phyloP scores from a whole-genome alignment of 2,113 vertebrate genomes.

The Tricholaema leucomelas region DNA sequence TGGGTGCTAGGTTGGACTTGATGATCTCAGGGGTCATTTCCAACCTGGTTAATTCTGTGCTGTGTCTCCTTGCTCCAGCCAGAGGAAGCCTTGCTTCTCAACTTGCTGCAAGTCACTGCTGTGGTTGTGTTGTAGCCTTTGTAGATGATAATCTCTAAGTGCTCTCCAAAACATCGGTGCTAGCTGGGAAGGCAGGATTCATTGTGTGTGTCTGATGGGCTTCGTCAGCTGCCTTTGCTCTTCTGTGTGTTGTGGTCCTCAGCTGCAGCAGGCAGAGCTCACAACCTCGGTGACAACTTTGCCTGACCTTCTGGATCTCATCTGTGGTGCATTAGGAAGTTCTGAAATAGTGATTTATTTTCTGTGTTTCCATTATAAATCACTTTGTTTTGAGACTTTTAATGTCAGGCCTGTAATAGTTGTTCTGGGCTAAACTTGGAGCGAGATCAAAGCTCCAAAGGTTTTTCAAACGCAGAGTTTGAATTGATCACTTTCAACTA shows the following conservation, averaged over 20 bases:
- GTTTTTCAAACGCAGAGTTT: conserved; percentile 41
- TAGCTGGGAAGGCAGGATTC: neutral
- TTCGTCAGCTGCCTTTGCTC: neutral
- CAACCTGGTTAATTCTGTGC: no score
- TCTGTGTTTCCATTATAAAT: conserved; percentile 67
- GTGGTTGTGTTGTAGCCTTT: neutral
- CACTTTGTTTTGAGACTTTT: conserved; percentile 54
- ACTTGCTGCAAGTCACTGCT: neutral
- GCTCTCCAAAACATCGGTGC: neutral
- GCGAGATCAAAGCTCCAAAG: conserved; percentile 41
- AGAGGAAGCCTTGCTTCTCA: neutral
- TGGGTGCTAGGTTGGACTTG: no score
- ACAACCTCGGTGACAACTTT: conserved; percentile 32
- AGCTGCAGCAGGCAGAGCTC: conserved; percentile 20
- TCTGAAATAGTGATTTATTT: conserved; percentile 72
- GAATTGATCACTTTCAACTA: conserved; percentile 46
- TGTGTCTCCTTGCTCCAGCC: neutral
- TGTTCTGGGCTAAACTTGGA: conserved; percentile 57
- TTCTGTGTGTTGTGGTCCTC: neutral
- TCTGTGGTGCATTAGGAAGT: conserved; percentile 56
- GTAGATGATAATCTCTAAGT: neutral
- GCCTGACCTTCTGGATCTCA: conserved; percentile 68
- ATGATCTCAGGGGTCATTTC: no score
- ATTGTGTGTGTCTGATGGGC: fast-evolving
- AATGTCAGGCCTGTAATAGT: conserved; percentile 16